Percentiles rank a stretch among this genome's conserved stretches.
phyloP scores from a whole-genome alignment of 2,797 vertebrate species.

The Acrocephalus scirpaceus region DNA sequence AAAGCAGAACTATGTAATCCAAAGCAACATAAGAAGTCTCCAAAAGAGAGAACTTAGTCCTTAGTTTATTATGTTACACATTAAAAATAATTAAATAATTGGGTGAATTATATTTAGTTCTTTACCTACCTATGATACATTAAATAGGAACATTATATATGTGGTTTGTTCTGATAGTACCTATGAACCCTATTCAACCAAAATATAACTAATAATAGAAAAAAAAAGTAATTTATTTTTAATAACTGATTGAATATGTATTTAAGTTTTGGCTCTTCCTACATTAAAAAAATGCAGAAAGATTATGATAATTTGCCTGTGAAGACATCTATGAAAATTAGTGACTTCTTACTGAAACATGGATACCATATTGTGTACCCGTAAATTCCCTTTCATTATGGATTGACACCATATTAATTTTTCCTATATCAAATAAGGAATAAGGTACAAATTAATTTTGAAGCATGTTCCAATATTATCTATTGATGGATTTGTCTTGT shows the following conservation, averaged over 20 bases:
- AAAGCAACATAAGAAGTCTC: neutral
- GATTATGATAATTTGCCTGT: neutral
- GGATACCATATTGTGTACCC: neutral
- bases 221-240: neutral
- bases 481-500: neutral
- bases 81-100: neutral
- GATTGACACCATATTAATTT: neutral
- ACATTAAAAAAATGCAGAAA: neutral
- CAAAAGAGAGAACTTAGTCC: neutral
- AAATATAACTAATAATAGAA: neutral
- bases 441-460: neutral
- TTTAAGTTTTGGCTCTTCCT: neutral
- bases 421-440: neutral
- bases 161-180: neutral
- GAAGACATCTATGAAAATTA: neutral
- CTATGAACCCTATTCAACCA: neutral
- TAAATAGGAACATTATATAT: neutral
- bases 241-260: neutral
- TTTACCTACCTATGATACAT: neutral
- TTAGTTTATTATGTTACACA: neutral
- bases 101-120: neutral
- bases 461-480: neutral
- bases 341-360: neutral
- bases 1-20: neutral
- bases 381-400: neutral